Evolutionary conservation across 2,888 invertebrate species (phyloP), one percentile per base, ranked within the genome.

Genomic region (Thera britannica): DNA sequence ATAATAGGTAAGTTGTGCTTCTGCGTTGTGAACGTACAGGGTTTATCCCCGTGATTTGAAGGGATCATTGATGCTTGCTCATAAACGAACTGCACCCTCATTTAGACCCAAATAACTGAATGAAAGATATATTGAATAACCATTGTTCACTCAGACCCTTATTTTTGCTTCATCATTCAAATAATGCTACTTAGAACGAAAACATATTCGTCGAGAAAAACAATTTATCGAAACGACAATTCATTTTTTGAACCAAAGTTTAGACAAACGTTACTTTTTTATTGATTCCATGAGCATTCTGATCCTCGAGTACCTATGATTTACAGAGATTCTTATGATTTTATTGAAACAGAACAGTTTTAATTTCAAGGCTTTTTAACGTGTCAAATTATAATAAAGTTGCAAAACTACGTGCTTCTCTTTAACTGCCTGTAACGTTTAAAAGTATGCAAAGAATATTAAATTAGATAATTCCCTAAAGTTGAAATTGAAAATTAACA

Each of bases 11-110:
- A 51, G 12, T 51, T 52, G 52, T 23, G 52, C 8, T 34, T 1
- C 52, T 52, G 34, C 34, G 1, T 52, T 0, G 0, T 3, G 2
- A 2, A 52, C 52, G 34, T 34, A 9, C 34, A 34, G 23, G 34
- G 34, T 34, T 52, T 8, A 52, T 52, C 9, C 8, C 52, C 23
- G 52, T 52, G 23, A 52, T 52, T 52, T 34, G 34, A 23, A 52
- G 52, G 9, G 34, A 34, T 52, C 58, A 65, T 52, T 58, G 44
- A 58, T 57, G 9, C 44, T 58, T 64, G 51, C 41, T 64, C 12
- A 79, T 82, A 85, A 86, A 87, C 87, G 86, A 85, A 82, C 80
- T 84, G 85, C 84, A 83, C 77, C 80, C 77, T 79, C 62, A 62
- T 61, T 61, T 54, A 61, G 54, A 54, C 41, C 44, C 52, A 61